Evolutionary conservation across 2,113 vertebrate genomes (phyloP), one percentile per base, ranked within the genome.

Genomic region (Stictonetta naevosa): DNA sequence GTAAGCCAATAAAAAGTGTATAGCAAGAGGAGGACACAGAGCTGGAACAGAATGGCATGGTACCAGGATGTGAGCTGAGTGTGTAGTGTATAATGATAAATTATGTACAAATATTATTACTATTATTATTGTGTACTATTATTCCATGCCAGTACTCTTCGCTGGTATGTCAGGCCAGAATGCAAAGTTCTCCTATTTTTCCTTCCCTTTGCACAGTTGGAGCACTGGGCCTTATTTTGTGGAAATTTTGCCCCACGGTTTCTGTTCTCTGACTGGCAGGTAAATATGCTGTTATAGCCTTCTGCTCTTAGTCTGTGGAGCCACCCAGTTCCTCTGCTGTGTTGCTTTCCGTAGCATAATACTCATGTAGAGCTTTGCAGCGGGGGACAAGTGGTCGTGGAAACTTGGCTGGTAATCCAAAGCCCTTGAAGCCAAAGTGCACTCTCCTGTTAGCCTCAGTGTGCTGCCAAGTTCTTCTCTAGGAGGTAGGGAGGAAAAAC

Each of bases 21-120:
- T 74, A 93, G 89, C 62, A 90, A 87, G 77, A 97, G 73, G 58
- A 96, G 91, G 93, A 87, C 77, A 95, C 10, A 7, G 80, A 94
- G 58, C 73, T 95, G 79, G 86, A 96, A 94, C 71, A 91, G 88
- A 91, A 94, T 95, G 83, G 42, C 86, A 87, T 77, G 77, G 86
- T 91, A 87, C 38, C 4, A 0, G 46, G 62, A 88, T 95, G 46
- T 96, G 77, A 96, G 74, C 86, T 79, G 93, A 92, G 83, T 95
- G 73, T 89, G 83, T 91, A 93, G 92, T 92, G 81, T 76, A 89
- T 94, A 95, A 94, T 95, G 81, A 92, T 94, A 95, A 97, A 96
- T 92, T 92, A 95, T 93, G 66, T 92, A 94, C 91, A 95, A 96
- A 96, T 92, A 90, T 93, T 92, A 95, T 93, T 96, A 84, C 76